Conservation (phyloP, 2,888 invertebrate species). For the Drosophila pullipes region DNA sequence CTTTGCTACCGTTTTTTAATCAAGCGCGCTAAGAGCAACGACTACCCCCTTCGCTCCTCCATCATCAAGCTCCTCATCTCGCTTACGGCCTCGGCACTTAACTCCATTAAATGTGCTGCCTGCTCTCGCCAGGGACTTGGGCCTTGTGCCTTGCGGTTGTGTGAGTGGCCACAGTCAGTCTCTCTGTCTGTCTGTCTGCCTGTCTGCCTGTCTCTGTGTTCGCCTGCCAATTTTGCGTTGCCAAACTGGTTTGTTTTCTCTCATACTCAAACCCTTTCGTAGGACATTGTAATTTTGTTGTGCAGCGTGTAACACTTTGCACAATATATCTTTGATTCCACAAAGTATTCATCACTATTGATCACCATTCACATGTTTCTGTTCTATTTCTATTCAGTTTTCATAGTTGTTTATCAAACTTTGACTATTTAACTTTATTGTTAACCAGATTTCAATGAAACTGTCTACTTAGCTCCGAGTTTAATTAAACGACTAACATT, state of each 20-base stretch:
- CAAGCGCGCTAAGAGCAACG: conserved; percentile 59
- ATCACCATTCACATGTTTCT: not conserved
- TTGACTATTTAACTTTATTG: too few relatives aligned
- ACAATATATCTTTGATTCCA: not conserved
- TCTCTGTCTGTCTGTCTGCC: conserved; percentile 8
- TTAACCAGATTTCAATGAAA: not conserved
- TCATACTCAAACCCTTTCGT: not conserved
- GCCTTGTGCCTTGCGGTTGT: conserved; percentile 5
- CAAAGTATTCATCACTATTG: not conserved
- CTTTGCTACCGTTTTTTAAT: conserved; percentile 79
- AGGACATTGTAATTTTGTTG: not conserved
- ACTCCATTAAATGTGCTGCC: conserved; percentile 61
- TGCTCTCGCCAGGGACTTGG: conserved; percentile 1
- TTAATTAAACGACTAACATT: too few relatives aligned
- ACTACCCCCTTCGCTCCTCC: not conserved
- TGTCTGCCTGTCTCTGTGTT: conserved; percentile 15
- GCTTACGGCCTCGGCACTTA: conserved; percentile 55
- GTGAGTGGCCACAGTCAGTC: conserved; percentile 17
- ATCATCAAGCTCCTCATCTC: not conserved
- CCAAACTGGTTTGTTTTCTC: conserved; percentile 63
- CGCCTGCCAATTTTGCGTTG: conserved; percentile 60
- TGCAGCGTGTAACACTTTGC: not conserved
- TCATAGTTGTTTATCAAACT: too few relatives aligned
- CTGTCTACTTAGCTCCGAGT: too few relatives aligned
- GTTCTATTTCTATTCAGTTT: too few relatives aligned